Base-by-base conservation (phyloP, 2,888 invertebrate species). In the Dinocampus coccinellae region DNA sequence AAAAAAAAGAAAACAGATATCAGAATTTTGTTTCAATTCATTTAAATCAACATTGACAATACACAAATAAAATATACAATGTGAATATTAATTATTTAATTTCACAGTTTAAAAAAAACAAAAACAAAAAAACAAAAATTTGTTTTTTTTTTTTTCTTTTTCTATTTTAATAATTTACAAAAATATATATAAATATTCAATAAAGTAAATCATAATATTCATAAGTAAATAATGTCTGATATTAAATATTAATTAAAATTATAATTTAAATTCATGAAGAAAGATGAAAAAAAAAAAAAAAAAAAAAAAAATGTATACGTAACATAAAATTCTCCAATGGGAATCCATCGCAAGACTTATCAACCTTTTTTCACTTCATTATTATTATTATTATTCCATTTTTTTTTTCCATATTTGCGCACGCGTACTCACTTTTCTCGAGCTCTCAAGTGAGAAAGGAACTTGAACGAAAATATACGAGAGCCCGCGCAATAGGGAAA, bases 381-480 rank as follows among this genome's bases (percentile, higher is more conserved):
- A n/a, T n/a, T n/a, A n/a, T n/a, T n/a, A n/a, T n/a, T n/a, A n/a
- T n/a, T n/a, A n/a, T n/a, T n/a, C n/a, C n/a, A n/a, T n/a, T n/a
- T 39, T 39, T 0, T 3, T 39, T 3, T 39, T 39, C 13, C n/a
- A 39, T 39, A 39, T 70, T 70, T 26, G 53, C 36, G 47, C 47
- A 58, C 29, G 69, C 66, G 42, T 47, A 29, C 33, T 13, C 16
- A 24, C 36, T 68, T 42, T 34, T 61, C 29, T 22, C 24, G 72
- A 73, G 77, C 73, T 77, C 70, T 70, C 72, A 74, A 76, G 73
- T 63, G 76, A 76, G 70, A 64, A 69, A 63, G 69, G 65, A 77
- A 76, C 58, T 77, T 75, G 70, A 57, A 55, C 66, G 67, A 69
- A 72, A 77, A 77, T 72, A 73, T 74, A 75, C 74, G 66, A 20